phyloP scores from a whole-genome alignment of 2,113 vertebrate species.

The Sardina pilchardus region DNA sequence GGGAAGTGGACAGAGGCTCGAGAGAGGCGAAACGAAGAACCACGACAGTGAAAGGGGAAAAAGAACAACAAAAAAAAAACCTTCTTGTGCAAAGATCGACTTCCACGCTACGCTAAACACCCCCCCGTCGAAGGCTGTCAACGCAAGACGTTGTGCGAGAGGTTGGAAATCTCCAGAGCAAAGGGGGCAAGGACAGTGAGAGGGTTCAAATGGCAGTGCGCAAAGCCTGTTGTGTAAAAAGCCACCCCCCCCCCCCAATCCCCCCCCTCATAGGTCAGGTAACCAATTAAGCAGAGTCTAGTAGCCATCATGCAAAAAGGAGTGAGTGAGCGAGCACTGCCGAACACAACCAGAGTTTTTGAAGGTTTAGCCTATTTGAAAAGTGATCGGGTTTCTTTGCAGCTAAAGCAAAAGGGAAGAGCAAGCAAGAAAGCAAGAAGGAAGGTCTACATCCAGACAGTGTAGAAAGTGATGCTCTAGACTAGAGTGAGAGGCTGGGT shows the following conservation, averaged over 20 bases:
- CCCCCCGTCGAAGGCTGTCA: conserved; percentile 23
- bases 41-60: conserved; percentile 38
- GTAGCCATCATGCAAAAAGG: conserved; percentile 56
- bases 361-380: conserved; percentile 32
- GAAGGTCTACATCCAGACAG: background rate
- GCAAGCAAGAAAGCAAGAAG: background rate
- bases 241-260: background rate
- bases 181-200: conserved; percentile 19
- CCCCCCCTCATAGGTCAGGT: background rate
- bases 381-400: conserved; percentile 43
- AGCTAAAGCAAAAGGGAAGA: conserved; percentile 42
- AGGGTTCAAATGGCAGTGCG: conserved; percentile 25
- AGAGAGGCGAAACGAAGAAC: conserved; percentile 25
- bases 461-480: background rate
- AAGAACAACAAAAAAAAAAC: conserved; percentile 33
- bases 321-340: conserved; percentile 60
- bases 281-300: conserved; percentile 31
- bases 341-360: conserved; percentile 60
- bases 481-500: background rate
- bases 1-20: background rate
- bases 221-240: background rate
- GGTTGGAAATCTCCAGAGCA: conserved; percentile 25
- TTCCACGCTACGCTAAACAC: conserved; percentile 30
- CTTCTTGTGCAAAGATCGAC: conserved; percentile 26
- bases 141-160: conserved; percentile 31